Conservation (phyloP, 2,888 invertebrate species). For the Nemotelus pantherinus region DNA sequence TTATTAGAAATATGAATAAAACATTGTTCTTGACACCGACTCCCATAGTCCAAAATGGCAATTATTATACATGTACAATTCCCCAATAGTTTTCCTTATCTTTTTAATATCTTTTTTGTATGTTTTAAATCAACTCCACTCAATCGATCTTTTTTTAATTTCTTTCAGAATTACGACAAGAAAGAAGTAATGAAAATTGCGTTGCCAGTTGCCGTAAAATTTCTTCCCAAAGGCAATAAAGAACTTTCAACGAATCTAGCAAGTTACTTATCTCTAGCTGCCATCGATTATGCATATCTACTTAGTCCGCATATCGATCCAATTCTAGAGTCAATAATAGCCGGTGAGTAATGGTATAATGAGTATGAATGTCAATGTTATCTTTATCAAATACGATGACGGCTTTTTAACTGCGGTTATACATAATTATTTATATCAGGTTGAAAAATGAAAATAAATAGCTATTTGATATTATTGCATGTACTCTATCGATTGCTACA, state of each 20-base stretch:
- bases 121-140: no score
- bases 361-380: neutral
- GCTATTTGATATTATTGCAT: no score
- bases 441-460: no score
- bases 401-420: neutral
- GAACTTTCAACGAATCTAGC: slow-evolving; percentile 91
- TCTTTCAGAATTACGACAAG: slow-evolving; percentile 69
- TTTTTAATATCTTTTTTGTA: no score
- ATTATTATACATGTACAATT: no score
- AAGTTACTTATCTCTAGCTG: slow-evolving; percentile 90
- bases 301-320: slow-evolving; percentile 88
- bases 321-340: slow-evolving; percentile 89
- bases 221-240: slow-evolving; percentile 87
- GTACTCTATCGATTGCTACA: no score
- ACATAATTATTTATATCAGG: neutral
- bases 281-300: slow-evolving; percentile 87
- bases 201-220: slow-evolving; percentile 90
- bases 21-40: no score
- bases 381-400: neutral
- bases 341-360: slow-evolving; percentile 74
- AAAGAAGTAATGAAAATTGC: slow-evolving; percentile 71
- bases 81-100: no score
- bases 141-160: neutral
- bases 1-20: no score
- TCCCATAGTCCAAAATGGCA: no score